Evolutionary conservation across 2,888 invertebrate species (phyloP).

Genomic region (Ernsta delagoae): DNA sequence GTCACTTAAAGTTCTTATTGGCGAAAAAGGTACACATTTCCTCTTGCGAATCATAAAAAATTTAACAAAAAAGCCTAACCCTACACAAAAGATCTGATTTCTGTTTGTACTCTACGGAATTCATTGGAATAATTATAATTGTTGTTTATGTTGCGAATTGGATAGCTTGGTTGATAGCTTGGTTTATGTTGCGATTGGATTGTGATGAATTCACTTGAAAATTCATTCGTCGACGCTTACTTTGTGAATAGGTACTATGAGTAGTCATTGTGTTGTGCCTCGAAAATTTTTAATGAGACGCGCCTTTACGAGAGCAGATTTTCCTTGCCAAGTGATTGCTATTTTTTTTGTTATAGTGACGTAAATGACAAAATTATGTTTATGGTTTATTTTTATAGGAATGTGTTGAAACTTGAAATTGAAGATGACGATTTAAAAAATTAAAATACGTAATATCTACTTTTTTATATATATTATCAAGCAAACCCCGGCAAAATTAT

Average conservation of each 20-base stretch:
- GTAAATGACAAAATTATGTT: no score
- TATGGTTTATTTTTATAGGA: no score
- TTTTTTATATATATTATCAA: no score
- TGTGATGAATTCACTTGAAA: slow-evolving; percentile 4
- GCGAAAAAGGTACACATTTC: no score
- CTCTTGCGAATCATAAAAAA: no score
- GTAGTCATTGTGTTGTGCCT: slow-evolving; percentile 2
- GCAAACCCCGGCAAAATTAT: no score
- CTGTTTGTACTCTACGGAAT: neutral
- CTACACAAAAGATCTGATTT: neutral
- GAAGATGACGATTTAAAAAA: no score
- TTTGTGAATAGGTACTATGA: neutral
- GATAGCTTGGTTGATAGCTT: no score
- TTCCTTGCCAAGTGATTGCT: neutral
- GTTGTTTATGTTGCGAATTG: slow-evolving; percentile 2
- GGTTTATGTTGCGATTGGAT: slow-evolving; percentile 3
- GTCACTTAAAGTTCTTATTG: no score
- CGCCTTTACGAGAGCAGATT: neutral
- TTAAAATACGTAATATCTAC: no score
- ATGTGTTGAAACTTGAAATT: no score
- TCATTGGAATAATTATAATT: neutral
- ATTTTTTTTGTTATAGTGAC: no score
- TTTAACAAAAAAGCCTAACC: neutral
- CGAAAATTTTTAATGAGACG: neutral
- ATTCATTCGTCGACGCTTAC: neutral